Evolutionary conservation across 2,113 vertebrate species (phyloP).

Genomic region (Ariopsis seemanni): DNA sequence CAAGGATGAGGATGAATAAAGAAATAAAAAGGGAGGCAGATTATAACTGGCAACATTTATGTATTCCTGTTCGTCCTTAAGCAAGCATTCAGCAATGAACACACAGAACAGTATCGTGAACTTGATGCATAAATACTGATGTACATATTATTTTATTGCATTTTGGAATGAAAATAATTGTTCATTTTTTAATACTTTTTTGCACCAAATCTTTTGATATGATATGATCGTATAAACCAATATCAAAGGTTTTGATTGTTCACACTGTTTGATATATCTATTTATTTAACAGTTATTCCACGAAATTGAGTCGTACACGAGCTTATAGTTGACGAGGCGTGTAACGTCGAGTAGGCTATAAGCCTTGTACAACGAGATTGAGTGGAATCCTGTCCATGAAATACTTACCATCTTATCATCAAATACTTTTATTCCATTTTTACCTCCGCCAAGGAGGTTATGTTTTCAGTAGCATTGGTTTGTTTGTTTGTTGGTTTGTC

Average conservation of each 20-base stretch:
- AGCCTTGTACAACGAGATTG: too few relatives aligned
- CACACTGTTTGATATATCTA: background rate
- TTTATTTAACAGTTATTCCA: background rate
- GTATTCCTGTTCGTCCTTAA: background rate
- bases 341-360: too few relatives aligned
- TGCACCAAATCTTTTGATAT: background rate
- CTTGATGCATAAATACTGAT: background rate
- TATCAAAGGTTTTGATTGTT: background rate
- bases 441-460: too few relatives aligned
- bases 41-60: background rate
- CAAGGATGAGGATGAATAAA: background rate
- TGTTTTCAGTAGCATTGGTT: too few relatives aligned
- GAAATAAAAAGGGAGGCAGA: background rate
- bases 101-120: background rate
- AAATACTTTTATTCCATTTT: too few relatives aligned
- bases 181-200: background rate
- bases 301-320: too few relatives aligned
- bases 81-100: background rate
- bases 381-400: too few relatives aligned
- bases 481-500: too few relatives aligned
- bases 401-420: too few relatives aligned
- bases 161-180: background rate
- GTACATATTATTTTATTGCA: background rate
- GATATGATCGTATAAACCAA: background rate
- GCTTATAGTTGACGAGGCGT: too few relatives aligned